A percentile compares a stretch with the other conserved stretches of the same genome.
phyloP scores from a whole-genome alignment of 2,113 vertebrate genomes.

The Gambusia affinis region DNA sequence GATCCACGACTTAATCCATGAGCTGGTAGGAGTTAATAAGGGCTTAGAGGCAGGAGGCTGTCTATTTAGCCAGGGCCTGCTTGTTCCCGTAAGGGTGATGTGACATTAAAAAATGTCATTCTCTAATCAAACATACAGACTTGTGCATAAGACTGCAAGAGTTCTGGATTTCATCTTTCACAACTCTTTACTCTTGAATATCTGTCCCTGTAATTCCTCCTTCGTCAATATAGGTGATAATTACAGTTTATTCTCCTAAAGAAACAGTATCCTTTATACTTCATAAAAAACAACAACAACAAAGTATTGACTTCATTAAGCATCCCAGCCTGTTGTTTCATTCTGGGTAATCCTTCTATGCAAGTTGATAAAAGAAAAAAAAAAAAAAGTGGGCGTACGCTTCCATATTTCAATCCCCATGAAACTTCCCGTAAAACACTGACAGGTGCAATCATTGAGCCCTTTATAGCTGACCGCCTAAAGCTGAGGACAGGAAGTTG shows the following conservation, averaged over 20 bases:
- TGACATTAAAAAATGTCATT: constrained; percentile 52
- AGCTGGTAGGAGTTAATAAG: constrained; percentile 68
- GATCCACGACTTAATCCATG: constrained; percentile 59
- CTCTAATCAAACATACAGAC: constrained; percentile 28
- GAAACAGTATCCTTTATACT: neutral
- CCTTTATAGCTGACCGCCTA: constrained; percentile 18
- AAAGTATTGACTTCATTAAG: neutral
- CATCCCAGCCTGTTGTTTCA: neutral
- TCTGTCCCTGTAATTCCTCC: neutral
- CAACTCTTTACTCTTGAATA: neutral
- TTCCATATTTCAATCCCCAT: constrained; percentile 1
- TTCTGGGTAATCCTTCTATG: neutral
- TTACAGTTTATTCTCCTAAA: neutral
- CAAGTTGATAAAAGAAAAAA: neutral
- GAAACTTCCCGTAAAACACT: constrained; percentile 4
- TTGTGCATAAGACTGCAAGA: neutral
- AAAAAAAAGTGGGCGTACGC: neutral
- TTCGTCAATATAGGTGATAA: neutral
- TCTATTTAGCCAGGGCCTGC: constrained; percentile 49
- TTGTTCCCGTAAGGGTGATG: constrained; percentile 42
- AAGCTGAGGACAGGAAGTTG: constrained; percentile 45
- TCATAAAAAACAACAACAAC: too few species aligned
- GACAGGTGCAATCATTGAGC: constrained; percentile 5
- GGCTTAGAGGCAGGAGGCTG: constrained; percentile 64
- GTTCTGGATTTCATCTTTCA: neutral